phyloP scores from a whole-genome alignment of 2,888 invertebrate species.

The Leptothorax acervorum region DNA sequence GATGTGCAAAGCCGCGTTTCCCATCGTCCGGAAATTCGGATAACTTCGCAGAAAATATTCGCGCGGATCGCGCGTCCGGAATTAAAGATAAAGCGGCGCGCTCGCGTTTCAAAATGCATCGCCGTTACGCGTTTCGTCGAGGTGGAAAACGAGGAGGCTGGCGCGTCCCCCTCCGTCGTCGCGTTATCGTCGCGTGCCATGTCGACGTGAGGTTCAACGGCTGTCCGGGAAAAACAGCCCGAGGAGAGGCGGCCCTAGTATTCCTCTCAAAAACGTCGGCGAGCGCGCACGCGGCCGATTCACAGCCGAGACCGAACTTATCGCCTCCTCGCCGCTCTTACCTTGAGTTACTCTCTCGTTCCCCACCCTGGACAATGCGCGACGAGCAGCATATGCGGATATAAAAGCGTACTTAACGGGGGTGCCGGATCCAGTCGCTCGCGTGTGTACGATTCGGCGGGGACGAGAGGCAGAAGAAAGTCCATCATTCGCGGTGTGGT shows the following conservation, averaged over 20 bases:
- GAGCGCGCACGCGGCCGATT: background rate
- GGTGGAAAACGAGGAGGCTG: too few species aligned
- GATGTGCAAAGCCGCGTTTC: too few species aligned
- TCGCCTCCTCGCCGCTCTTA: constrained; percentile 39
- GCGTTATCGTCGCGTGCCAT: background rate
- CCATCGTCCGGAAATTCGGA: too few species aligned
- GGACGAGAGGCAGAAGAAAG: background rate
- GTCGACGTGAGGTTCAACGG: background rate
- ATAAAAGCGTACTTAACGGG: constrained; percentile 79
- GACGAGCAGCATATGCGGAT: constrained; percentile 67
- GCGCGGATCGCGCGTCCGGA: too few species aligned
- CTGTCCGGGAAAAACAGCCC: background rate
- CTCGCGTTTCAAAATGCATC: too few species aligned
- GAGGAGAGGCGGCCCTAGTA: background rate
- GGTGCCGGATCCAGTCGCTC: constrained; percentile 78
- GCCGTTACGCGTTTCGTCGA: background rate
- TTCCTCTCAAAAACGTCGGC: background rate
- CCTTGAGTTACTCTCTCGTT: constrained; percentile 40
- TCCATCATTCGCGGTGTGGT: background rate
- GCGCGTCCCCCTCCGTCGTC: background rate
- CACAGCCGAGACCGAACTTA: constrained; percentile 22
- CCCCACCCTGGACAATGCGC: constrained; percentile 44
- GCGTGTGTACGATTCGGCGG: constrained; percentile 55
- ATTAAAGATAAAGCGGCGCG: background rate
- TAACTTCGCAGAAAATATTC: too few species aligned